phyloP scores from a whole-genome alignment of 1,140 invertebrate genomes.

The Mactra quadrangularis region DNA sequence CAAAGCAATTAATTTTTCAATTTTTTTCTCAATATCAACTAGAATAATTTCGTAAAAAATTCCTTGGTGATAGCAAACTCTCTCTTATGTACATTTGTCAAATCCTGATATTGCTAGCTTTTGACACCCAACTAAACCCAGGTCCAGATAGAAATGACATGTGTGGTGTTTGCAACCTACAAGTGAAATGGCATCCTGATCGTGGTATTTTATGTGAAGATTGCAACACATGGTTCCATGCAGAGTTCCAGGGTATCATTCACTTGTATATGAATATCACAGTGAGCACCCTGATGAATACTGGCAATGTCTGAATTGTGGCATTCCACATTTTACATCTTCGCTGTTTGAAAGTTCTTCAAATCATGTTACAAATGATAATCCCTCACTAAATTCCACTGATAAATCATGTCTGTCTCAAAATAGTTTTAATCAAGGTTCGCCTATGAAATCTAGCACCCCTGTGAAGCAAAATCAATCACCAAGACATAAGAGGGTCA shows the following conservation, averaged over 20 bases:
- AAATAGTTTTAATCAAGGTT: neutral
- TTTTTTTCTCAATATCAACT: neutral
- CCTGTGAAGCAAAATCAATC: neutral
- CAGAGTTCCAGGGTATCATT: neutral
- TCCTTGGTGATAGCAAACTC: neutral
- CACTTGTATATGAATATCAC: neutral
- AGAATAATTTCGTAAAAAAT: too few species aligned
- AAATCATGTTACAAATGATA: neutral
- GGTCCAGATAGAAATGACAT: neutral
- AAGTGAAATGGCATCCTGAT: conserved; percentile 18
- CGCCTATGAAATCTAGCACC: neutral
- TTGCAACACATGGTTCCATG: neutral
- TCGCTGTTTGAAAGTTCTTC: neutral
- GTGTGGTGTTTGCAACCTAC: neutral
- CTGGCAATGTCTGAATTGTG: conserved; percentile 16
- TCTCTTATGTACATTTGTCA: neutral
- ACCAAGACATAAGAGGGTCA: neutral
- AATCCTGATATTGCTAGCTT: neutral
- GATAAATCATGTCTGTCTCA: too few species aligned
- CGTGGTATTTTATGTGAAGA: too few species aligned
- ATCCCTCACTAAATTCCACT: too few species aligned
- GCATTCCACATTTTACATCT: conserved; percentile 1
- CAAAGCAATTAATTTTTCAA: neutral
- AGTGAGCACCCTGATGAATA: neutral
- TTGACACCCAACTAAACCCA: neutral